These are phyloP conservation scores for Tapirus terrestris DNA, from an alignment of 2,113 vertebrate species.

Conservation along the genomic window DNA sequence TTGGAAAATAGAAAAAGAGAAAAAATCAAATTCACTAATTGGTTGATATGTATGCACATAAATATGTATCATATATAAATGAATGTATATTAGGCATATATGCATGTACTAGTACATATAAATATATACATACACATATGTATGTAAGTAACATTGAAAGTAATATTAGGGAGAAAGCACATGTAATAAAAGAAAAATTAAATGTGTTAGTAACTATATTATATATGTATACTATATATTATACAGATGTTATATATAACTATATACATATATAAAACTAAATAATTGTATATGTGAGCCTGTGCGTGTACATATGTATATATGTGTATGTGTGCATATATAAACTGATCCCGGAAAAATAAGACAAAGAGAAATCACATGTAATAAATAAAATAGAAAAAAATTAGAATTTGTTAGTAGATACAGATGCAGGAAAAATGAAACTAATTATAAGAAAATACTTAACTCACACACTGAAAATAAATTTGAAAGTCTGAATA, in stretches of 20 bases:
- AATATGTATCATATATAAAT: not conserved
- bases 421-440: not conserved
- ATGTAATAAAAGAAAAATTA: not conserved
- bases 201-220: not conserved
- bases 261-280: not conserved
- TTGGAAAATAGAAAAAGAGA: not conserved
- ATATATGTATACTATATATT: not conserved
- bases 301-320: not conserved
- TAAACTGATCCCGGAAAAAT: slow-evolving; percentile 52
- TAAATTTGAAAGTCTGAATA: slow-evolving; percentile 44
- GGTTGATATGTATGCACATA: not conserved
- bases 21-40: not conserved
- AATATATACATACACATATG: not conserved
- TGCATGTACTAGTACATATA: not conserved
- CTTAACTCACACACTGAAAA: not conserved
- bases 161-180: not conserved
- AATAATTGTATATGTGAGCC: not conserved
- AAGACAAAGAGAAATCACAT: not conserved
- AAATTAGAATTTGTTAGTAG: slow-evolving; percentile 29
- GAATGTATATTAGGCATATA: not conserved
- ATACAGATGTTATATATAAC: not conserved
- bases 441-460: slow-evolving; percentile 42
- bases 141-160: not conserved
- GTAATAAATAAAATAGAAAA: not conserved
- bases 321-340: not conserved